Conservation (phyloP, 2,888 invertebrate genomes). For the Abrostola triplasia region DNA sequence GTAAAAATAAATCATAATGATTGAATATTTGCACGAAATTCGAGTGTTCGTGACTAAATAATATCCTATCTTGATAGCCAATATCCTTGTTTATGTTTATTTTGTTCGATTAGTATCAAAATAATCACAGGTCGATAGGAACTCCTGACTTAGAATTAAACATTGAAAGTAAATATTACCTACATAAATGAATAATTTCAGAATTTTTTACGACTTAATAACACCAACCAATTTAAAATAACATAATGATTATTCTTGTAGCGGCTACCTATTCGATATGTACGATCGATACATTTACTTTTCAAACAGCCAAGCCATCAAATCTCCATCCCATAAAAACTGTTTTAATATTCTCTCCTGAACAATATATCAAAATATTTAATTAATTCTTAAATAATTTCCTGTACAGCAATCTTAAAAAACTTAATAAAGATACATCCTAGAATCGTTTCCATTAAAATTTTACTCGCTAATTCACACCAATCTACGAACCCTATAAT, state of each 20-base stretch:
- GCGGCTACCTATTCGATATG: not conserved
- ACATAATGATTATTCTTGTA: too few relatives aligned
- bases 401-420: constrained; percentile 59
- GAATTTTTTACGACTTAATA: too few relatives aligned
- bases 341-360: constrained; percentile 25
- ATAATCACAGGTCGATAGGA: too few relatives aligned
- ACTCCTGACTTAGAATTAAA: too few relatives aligned
- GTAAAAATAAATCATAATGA: constrained; percentile 40
- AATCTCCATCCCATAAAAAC: constrained; percentile 26
- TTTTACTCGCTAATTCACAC: constrained; percentile 77
- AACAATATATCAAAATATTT: constrained; percentile 49
- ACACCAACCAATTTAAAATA: too few relatives aligned
- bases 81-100: not conserved
- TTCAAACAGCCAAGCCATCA: constrained; percentile 5
- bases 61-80: constrained; percentile 18
- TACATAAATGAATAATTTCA: too few relatives aligned
- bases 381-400: constrained; percentile 60
- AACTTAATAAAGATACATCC: constrained; percentile 73
- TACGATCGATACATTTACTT: constrained; percentile 13
- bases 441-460: constrained; percentile 77
- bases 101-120: too few relatives aligned
- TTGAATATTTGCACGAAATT: constrained; percentile 39
- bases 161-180: too few relatives aligned
- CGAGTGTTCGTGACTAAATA: constrained; percentile 35
- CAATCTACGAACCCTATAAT: constrained; percentile 74